Percentiles rank a stretch among this genome's conserved stretches.
These are phyloP conservation scores for Sphaerophoria taeniata DNA, from an alignment of 2,888 invertebrate genomes.

Conservation along the genomic window DNA sequence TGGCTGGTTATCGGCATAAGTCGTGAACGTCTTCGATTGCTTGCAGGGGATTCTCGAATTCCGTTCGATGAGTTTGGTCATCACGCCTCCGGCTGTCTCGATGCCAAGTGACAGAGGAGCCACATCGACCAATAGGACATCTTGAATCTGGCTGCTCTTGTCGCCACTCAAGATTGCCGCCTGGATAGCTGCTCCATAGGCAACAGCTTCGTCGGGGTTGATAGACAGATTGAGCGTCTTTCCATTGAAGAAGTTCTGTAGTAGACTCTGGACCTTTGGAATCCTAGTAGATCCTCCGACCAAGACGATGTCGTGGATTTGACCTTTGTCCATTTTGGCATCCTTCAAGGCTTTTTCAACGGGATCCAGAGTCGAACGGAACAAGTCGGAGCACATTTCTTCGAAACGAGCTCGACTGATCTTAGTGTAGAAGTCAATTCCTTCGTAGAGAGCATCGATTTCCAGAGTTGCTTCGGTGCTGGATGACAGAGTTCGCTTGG, in stretches of 20 bases:
- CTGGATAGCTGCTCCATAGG: conserved; percentile 90
- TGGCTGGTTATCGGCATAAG: conserved; percentile 91
- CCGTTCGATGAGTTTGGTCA: conserved; percentile 90
- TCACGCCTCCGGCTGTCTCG: conserved; percentile 92
- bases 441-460: conserved; percentile 89
- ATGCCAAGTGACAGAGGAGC: conserved; percentile 88
- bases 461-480: conserved; percentile 90
- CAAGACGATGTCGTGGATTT: conserved; percentile 90
- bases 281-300: conserved; percentile 93
- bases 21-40: conserved; percentile 89
- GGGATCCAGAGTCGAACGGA: conserved; percentile 88
- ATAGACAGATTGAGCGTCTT: conserved; percentile 89
- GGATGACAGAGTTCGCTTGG: conserved; percentile 90
- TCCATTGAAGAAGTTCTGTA: conserved; percentile 90
- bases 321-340: conserved; percentile 89
- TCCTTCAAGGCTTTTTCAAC: conserved; percentile 90
- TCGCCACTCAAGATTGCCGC: conserved; percentile 88
- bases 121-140: conserved; percentile 88
- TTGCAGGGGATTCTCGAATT: conserved; percentile 89
- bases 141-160: conserved; percentile 89
- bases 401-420: conserved; percentile 89
- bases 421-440: conserved; percentile 88
- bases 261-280: conserved; percentile 89
- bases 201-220: conserved; percentile 92
- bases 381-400: conserved; percentile 87